Evolutionary conservation across 2,113 vertebrate species (phyloP), one percentile per base, ranked within the genome.

Genomic region (Bostrychus sinensis): DNA sequence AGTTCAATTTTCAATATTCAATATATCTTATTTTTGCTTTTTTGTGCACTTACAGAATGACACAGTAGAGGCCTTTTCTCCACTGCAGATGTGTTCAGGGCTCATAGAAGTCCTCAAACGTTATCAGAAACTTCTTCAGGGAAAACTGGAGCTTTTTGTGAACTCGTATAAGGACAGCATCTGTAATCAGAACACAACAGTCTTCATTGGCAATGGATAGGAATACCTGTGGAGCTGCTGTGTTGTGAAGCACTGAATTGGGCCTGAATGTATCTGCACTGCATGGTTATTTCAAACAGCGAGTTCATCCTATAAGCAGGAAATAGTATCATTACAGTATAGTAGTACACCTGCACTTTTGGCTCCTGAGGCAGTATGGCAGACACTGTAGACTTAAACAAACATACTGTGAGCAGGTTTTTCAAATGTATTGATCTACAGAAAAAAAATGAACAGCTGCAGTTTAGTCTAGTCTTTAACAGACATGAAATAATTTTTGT

Each of bases 121-220:
- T 0, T 83, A 53, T 59, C 5, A 0, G 14, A 13, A 0, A 0
- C 67, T 91, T 0, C 46, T 86, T 0, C 41, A 0, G 1, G 76
- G 81, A n/a, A 91, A 84, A 61, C 28, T 91, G 61, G 6, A 59
- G 7, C 5, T 0, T 5, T 62, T 89, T 13, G 62, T 8, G 77
- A 79, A 4, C 26, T 81, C 6, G 5, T 17, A 25, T 7, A 4
- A n/a, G 17, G 28, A 25, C 26, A 11, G 2, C 19, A 14, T 19
- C 38, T 86, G 84, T 20, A 26, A 26, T 20, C 19, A 19, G 22
- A 9, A n/a, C 5, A 14, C 5, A 3, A 22, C 34, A 22, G 3
- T 7, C 22, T 5, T 2, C 3, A 32, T 16, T 8, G 6, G 26
- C 11, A 26, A 26, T 7, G 37, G 17, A 17, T 51, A 60, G 41